phyloP scores from a whole-genome alignment of 2,797 vertebrate genomes.

The Coccyzus lansbergi region DNA sequence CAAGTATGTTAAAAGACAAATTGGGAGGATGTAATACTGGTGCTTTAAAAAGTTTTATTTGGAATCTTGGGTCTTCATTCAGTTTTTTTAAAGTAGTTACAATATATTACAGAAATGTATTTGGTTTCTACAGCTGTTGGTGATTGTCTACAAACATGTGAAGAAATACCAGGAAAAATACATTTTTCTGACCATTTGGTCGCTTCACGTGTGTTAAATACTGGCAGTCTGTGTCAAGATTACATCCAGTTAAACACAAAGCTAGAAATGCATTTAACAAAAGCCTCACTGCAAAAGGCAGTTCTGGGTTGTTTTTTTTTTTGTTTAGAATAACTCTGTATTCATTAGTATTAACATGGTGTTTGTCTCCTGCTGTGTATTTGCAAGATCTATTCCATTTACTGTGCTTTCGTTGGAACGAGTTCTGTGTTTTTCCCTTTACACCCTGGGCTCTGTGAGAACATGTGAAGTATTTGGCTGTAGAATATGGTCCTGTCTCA shows the following conservation, averaged over 20 bases:
- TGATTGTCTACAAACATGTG: background rate
- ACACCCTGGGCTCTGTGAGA: background rate
- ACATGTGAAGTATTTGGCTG: background rate
- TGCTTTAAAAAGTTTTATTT: background rate
- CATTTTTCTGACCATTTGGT: background rate
- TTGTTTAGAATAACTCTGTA: background rate
- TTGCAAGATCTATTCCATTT: background rate
- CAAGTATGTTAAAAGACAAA: background rate
- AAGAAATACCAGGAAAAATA: background rate
- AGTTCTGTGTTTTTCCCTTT: background rate
- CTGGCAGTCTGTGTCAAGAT: background rate
- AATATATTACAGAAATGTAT: background rate
- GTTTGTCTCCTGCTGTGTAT: background rate
- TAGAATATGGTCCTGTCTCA: background rate
- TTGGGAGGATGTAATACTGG: background rate
- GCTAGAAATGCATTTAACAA: background rate
- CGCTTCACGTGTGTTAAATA: background rate
- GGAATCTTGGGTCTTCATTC: background rate
- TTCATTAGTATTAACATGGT: background rate
- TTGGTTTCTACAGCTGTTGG: background rate
- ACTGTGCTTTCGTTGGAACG: background rate
- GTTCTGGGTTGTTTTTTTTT: background rate
- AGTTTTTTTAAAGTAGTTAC: background rate
- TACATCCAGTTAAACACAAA: background rate
- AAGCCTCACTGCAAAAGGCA: background rate